Evolutionary conservation across 2,797 vertebrate genomes (phyloP), one percentile per base, ranked within the genome.

Genomic region (Benthosema pterotum): DNA sequence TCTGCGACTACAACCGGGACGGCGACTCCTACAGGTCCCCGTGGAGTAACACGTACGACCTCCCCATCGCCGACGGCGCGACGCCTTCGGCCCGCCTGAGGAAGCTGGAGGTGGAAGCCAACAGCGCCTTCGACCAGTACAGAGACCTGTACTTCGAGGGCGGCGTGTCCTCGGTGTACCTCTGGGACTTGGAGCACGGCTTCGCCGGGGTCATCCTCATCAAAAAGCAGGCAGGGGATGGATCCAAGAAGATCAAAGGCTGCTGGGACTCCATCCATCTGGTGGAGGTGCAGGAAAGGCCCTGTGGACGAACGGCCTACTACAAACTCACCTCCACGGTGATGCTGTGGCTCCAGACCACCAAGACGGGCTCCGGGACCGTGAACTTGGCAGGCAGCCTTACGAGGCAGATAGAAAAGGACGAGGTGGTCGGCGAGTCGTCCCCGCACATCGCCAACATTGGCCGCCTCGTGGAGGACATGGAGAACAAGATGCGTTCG

Each of bases 221-320:
- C 80, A 99, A 99, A 90, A 99, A 99, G n/a, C n/a, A n/a, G 87
- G 98, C 97, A 13, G 98, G 98, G 17, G 98, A 99, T 1, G 98
- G 98, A 83, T 99, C 97, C 82, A 99, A 99, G 93, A 99, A 99
- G 91, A 99, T 99, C 87, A 99, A 99, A 79, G 98, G 98, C 67
- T 99, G 98, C 91, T 99, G 98, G 98, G 98, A 99, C 90, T 99
- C 98, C 78, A 99, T 99, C 91, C 98, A 99, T n/a, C 97, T 99
- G 91, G 97, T 99, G 84, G 97, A 99, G 88, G 98, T 99, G 89
- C 98, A 99, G 97, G 97, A 99, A 89, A 99, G 99, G 80, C 97
- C 97, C 71, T 99, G 96, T 0, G 97, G 97, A 22, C 97, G 97
- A 13, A 97, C 95, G 0, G 97, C 97, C 80, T 97, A 99, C 87